Percentiles rank a stretch among this genome's conserved stretches.
Evolutionary conservation across 2,888 invertebrate genomes (phyloP).

Genomic region (Parthenolecanium corni): DNA sequence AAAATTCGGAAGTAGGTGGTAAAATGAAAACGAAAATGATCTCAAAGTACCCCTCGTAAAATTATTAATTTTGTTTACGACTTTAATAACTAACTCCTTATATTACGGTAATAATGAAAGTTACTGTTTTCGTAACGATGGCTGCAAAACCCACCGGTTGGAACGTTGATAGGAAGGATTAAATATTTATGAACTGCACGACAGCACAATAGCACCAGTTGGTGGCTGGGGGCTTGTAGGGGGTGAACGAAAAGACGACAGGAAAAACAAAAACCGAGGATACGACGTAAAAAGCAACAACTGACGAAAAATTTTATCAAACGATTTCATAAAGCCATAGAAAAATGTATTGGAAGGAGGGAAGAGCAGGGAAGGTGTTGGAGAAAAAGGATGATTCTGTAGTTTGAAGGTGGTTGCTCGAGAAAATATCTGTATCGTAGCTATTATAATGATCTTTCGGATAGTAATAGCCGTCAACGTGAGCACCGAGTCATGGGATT

Average conservation of each 20-base stretch:
- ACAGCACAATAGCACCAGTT: neutral
- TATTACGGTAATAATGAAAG: neutral
- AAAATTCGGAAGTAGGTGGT: too few relatives aligned
- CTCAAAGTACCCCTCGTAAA: slow-evolving; percentile 6
- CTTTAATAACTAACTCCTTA: slow-evolving; percentile 5
- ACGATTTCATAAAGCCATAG: neutral
- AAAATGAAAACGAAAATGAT: neutral
- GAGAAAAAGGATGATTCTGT: too few relatives aligned
- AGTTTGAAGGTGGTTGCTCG: too few relatives aligned
- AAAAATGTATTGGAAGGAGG: too few relatives aligned
- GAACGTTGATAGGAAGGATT: slow-evolving; percentile 16
- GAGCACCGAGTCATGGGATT: too few relatives aligned
- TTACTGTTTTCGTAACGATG: neutral
- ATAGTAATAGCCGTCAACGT: too few relatives aligned
- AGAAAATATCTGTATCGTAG: too few relatives aligned
- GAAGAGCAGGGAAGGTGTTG: too few relatives aligned
- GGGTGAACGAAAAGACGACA: too few relatives aligned
- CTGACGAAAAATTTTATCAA: neutral
- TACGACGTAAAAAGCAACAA: neutral
- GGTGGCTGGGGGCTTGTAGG: too few relatives aligned
- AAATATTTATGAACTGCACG: slow-evolving; percentile 21
- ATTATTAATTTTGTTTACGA: slow-evolving; percentile 22
- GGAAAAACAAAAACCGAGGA: too few relatives aligned
- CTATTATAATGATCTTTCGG: too few relatives aligned
- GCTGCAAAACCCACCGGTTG: neutral